Evolutionary conservation across 2,113 vertebrate genomes (phyloP).

Genomic region (Peucedramus taeniatus): DNA sequence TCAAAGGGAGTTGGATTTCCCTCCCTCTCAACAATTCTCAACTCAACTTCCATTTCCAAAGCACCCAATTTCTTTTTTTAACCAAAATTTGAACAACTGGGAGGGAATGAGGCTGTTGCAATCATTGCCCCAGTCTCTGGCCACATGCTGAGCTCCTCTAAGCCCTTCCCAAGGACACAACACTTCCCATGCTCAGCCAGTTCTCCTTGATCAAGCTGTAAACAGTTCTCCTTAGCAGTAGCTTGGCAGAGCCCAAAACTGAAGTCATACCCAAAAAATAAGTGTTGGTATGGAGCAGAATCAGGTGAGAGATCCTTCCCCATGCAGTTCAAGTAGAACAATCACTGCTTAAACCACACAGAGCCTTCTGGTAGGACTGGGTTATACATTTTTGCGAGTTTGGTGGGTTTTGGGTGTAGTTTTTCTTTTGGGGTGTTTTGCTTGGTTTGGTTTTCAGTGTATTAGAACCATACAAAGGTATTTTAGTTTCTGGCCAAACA

Average conservation of each 20-base stretch:
- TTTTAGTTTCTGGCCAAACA: background rate
- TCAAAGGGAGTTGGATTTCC: background rate
- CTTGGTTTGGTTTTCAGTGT: background rate
- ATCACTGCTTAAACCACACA: background rate
- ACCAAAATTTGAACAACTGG: background rate
- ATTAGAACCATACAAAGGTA: background rate
- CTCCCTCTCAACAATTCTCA: background rate
- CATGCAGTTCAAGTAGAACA: background rate
- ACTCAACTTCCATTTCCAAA: background rate
- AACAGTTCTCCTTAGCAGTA: background rate
- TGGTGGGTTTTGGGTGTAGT: background rate
- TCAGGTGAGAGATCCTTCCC: background rate
- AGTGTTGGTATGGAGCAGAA: background rate
- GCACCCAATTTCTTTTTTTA: background rate
- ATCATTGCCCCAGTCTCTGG: background rate
- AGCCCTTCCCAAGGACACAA: background rate
- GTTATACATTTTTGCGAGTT: background rate
- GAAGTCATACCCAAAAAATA: background rate
- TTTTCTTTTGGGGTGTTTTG: no score
- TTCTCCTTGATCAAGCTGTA: background rate
- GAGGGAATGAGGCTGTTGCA: background rate
- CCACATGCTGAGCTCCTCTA: background rate
- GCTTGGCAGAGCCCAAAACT: background rate
- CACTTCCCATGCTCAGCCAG: background rate
- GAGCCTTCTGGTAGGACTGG: background rate